Evolutionary conservation across 2,888 invertebrate species (phyloP), one percentile per base, ranked within the genome.

Genomic region (Philaethria dido): DNA sequence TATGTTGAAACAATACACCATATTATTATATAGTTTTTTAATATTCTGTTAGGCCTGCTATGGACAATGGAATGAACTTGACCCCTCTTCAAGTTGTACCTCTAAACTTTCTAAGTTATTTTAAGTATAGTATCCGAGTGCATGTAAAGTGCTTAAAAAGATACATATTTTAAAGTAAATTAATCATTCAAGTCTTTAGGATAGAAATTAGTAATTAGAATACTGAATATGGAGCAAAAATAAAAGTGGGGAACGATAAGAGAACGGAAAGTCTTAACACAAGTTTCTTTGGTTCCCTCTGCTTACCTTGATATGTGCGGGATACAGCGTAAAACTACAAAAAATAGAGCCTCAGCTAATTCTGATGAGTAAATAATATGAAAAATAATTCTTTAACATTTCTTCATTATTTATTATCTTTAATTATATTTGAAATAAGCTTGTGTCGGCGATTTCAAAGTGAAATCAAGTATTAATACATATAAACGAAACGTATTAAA

Each of bases 31-130:
- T 45, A 11, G 3, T 9, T 18, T 18, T 33, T 18, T 44, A 18
- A 0, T 33, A 25, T 44, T 60, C 18, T 18, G 14, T 33, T 29
- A 45, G 60, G 60, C 60, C 33, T 18, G 18, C 9, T 29, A 13
- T 45, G 33, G 14, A 60, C 57, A 25, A 57, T 42, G 52, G 42
- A 11, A 16, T 60, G 44, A 60, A 60, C 18, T 47, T 47, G 60
- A 60, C 47, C 47, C 4, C 29, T 52, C n/a, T 52, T 33, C 16
- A 33, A 29, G 16, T 29, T 52, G 16, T 52, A 33, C 44, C 4
- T 8, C 3, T 16, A 44, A 44, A 44, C 52, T 52, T 52, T 52
- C 52, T 52, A 52, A 33, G 11, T 14, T 0, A 52, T 33, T 52
- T 52, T 33, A 18, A 18, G 33, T 29, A 9, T n/a, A 9, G n/a